Evolutionary conservation across 2,888 invertebrate genomes (phyloP).

Genomic region (Anagyrus pseudococci): DNA sequence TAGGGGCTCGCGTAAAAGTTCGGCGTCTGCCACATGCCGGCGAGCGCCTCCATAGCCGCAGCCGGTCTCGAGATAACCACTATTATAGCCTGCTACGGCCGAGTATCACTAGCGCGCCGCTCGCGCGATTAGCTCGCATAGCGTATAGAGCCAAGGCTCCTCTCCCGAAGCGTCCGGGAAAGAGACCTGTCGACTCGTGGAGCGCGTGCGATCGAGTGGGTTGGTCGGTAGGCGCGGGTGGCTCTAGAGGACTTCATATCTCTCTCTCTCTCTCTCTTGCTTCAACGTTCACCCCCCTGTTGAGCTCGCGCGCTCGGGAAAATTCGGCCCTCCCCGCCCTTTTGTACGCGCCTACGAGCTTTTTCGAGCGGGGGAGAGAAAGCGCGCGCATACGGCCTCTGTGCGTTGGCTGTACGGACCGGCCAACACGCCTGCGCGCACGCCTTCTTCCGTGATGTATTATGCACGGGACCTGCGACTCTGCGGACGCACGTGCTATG

Average conservation of each 20-base stretch:
- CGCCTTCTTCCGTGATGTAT: no score
- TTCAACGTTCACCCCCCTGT: background rate
- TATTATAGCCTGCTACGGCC: no score
- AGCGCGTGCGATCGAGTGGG: conserved; percentile 39
- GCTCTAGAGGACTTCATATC: background rate
- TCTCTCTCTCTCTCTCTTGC: conserved; percentile 10
- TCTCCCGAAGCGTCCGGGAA: background rate
- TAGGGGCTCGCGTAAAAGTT: conserved; percentile 49
- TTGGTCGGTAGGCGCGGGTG: no score
- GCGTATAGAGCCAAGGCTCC: background rate
- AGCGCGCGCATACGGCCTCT: no score
- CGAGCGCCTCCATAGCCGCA: conserved; percentile 51
- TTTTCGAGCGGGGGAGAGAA: background rate
- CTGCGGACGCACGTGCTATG: no score
- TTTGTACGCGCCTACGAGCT: no score
- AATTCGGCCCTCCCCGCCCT: no score
- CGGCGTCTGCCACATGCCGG: conserved; percentile 57
- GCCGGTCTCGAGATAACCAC: background rate
- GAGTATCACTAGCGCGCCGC: background rate
- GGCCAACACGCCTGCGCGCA: no score
- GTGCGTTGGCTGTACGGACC: no score
- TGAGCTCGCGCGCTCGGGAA: background rate
- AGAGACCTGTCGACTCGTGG: conserved; percentile 4
- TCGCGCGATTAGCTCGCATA: background rate
- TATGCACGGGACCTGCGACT: no score